Base-by-base conservation (phyloP, 2,797 vertebrate species). In the Psittacula echo region DNA sequence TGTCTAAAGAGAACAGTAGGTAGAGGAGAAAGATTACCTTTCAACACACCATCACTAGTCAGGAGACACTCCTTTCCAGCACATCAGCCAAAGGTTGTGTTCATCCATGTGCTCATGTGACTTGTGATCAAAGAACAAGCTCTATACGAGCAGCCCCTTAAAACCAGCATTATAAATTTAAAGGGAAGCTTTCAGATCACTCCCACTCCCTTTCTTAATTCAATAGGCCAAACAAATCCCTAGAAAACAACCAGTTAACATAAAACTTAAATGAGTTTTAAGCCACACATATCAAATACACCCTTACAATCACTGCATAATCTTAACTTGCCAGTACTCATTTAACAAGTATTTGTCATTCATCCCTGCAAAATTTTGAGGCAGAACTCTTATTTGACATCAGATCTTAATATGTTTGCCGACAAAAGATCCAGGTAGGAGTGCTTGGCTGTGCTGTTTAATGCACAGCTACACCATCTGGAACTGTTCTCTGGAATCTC, bases 401-500 rank as follows among this genome's bases (percentile, higher is more conserved):
- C 30, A 75, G 27, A 75, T 81, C 62, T 62, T 62, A 80, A 39
- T 20, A 85, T 0, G 8, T 4, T 47, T 76, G 53, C 51, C 76
- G 42, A 93, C 66, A 80, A 89, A 75, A 93, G 34, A 47, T 66
- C 19, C 48, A 91, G 42, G 53, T 75, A 91, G 34, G 32, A 84
- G 47, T 30, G 13, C n/a, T 78, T 73, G 45, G 50, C 20, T 72
- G 11, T 65, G 24, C 80, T 81, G 27, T 68, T 92, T 90, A 64
- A 72, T 4, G 9, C 24, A 89, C 45, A 80, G 65, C 30, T 72
- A 61, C 1, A 7, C 61, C 56, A 94, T 73, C 87, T 94, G 76
- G 82, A 93, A 93, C 51, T 64, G 32, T 84, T 84, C 58, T 75
- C 60, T 70, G 71, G 29, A 87, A 74, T 89, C 42, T 91, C 83